Percentiles rank a stretch among this genome's conserved stretches.
phyloP scores from a whole-genome alignment of 2,888 invertebrate genomes.

The Hyalella azteca region DNA sequence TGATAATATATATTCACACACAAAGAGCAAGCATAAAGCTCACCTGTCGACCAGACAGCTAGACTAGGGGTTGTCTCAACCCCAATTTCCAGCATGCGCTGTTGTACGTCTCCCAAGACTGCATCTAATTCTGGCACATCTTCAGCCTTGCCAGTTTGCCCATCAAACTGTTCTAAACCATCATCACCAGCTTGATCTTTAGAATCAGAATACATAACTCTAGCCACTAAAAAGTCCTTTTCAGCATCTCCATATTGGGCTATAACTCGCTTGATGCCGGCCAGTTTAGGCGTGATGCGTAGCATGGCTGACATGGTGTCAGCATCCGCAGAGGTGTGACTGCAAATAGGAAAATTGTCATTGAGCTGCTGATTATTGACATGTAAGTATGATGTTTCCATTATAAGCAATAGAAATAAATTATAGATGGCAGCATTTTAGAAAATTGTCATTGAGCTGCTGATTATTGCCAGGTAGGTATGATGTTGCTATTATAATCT shows the following conservation, averaged over 20 bases:
- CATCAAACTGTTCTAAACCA: not conserved
- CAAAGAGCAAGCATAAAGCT: not conserved
- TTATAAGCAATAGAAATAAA: no score
- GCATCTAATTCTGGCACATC: not conserved
- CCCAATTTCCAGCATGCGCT: not conserved
- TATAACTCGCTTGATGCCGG: not conserved
- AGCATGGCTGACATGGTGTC: not conserved
- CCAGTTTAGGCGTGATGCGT: not conserved
- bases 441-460: no score
- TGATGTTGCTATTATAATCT: no score
- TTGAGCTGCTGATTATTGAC: no score
- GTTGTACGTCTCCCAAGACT: slow-evolving; percentile 1
- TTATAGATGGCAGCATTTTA: no score
- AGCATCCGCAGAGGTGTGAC: not conserved
- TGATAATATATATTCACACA: no score
- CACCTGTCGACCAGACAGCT: slow-evolving; percentile 13
- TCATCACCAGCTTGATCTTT: not conserved
- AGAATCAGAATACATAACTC: not conserved
- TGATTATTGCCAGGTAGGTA: no score
- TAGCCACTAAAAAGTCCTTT: not conserved
- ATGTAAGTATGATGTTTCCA: no score
- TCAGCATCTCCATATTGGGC: not conserved
- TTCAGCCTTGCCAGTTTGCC: not conserved
- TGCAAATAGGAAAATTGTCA: no score
- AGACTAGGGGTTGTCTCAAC: not conserved